phyloP scores from a whole-genome alignment of 2,888 invertebrate species.

The Hemaris fuciformis region DNA sequence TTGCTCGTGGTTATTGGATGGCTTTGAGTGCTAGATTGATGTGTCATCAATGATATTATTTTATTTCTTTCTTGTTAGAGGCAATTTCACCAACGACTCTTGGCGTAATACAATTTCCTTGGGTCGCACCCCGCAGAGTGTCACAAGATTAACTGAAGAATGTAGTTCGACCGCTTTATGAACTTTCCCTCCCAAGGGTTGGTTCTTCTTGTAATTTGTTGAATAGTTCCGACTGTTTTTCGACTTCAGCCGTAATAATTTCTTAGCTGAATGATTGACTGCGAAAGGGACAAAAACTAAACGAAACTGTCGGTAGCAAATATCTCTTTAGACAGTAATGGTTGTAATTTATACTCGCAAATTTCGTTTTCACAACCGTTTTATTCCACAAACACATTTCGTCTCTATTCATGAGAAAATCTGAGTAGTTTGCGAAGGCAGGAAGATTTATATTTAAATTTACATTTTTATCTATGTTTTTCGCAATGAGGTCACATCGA shows the following conservation, averaged over 20 bases:
- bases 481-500: no score
- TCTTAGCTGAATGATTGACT: background rate
- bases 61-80: slow-evolving; percentile 49
- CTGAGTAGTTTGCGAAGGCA: no score
- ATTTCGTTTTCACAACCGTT: background rate
- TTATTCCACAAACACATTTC: no score
- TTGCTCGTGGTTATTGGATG: slow-evolving; percentile 28
- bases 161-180: slow-evolving; percentile 43
- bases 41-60: slow-evolving; percentile 48
- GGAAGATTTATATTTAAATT: no score
- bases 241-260: background rate
- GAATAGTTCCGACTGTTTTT: slow-evolving; percentile 34
- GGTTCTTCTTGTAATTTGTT: slow-evolving; percentile 43
- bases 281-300: background rate
- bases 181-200: slow-evolving; percentile 42
- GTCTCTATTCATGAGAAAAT: no score
- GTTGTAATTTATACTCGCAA: background rate
- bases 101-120: slow-evolving; percentile 56
- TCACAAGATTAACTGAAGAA: slow-evolving; percentile 42
- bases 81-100: slow-evolving; percentile 54
- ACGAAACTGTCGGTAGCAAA: background rate
- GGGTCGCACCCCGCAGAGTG: slow-evolving; percentile 44
- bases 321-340: background rate
- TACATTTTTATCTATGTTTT: no score
- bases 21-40: slow-evolving; percentile 44